These are phyloP conservation scores for Benthosema pterotum DNA, from an alignment of 2,797 vertebrate species.

Conservation along the genomic window DNA sequence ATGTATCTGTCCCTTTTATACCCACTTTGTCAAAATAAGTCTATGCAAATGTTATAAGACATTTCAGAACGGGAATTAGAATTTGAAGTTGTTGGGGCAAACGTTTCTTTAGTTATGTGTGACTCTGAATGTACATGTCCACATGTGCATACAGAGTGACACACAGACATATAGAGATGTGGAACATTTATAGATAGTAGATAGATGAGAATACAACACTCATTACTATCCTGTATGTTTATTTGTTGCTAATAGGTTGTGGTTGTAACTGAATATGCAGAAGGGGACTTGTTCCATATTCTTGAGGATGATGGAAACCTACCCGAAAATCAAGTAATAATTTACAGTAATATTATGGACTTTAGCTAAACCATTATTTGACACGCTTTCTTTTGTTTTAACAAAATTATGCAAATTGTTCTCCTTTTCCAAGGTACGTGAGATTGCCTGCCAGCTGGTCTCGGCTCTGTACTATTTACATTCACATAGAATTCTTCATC, in stretches of 20 bases:
- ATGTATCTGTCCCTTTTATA: too few species aligned
- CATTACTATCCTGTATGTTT: not conserved
- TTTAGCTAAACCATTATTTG: not conserved
- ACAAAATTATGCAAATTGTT: not conserved
- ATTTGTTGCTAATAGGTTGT: conserved; percentile 83
- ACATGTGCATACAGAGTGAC: too few species aligned
- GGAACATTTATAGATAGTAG: too few species aligned
- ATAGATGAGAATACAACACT: not conserved
- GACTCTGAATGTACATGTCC: too few species aligned
- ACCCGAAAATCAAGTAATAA: conserved; percentile 88
- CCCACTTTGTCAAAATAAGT: too few species aligned
- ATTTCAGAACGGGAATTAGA: too few species aligned
- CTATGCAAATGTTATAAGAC: too few species aligned
- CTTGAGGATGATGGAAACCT: conserved; percentile 92
- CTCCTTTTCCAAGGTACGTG: conserved; percentile 79
- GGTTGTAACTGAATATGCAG: conserved; percentile 96
- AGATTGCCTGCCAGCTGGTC: conserved; percentile 92
- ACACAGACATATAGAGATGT: too few species aligned
- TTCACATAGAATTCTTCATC: conserved; percentile 95
- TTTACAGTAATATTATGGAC: not conserved
- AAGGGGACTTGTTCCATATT: conserved; percentile 96
- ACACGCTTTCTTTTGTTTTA: not conserved
- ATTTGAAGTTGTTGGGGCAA: too few species aligned
- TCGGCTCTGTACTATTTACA: conserved; percentile 97
- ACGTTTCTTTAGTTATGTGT: too few species aligned